Evolutionary conservation across 2,888 invertebrate species (phyloP).

Genomic region (Trissoscelio sp.): DNA sequence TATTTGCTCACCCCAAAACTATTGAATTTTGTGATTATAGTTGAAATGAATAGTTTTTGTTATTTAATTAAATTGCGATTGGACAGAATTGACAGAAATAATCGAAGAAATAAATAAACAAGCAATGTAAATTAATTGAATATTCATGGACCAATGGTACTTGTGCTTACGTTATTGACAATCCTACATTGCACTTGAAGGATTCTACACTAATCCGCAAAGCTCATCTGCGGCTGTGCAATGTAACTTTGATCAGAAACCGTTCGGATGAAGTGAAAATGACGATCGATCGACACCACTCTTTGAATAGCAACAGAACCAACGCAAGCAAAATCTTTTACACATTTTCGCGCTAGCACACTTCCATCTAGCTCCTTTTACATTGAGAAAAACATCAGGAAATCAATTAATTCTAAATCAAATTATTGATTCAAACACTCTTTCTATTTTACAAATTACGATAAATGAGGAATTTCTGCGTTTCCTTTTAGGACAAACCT

Average conservation of each 20-base stretch:
- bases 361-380: no score
- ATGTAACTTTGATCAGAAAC: slow-evolving; percentile 64
- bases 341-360: slow-evolving; percentile 23
- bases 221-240: slow-evolving; percentile 57
- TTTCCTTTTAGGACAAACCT: no score
- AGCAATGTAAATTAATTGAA: slow-evolving; percentile 18
- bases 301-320: slow-evolving; percentile 51
- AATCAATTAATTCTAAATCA: background rate
- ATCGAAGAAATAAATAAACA: background rate
- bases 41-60: no score
- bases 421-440: no score
- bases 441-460: no score
- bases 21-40: no score
- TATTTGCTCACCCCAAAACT: background rate
- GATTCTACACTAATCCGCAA: slow-evolving; percentile 44
- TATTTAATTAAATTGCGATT: no score
- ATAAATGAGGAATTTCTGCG: no score
- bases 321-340: slow-evolving; percentile 35
- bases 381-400: background rate
- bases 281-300: slow-evolving; percentile 68
- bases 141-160: slow-evolving; percentile 17
- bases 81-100: no score
- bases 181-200: slow-evolving; percentile 40
- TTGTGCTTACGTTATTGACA: slow-evolving; percentile 43
- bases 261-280: slow-evolving; percentile 66